phyloP scores from a whole-genome alignment of 1,140 invertebrate species.

The Megalonaias nervosa region DNA sequence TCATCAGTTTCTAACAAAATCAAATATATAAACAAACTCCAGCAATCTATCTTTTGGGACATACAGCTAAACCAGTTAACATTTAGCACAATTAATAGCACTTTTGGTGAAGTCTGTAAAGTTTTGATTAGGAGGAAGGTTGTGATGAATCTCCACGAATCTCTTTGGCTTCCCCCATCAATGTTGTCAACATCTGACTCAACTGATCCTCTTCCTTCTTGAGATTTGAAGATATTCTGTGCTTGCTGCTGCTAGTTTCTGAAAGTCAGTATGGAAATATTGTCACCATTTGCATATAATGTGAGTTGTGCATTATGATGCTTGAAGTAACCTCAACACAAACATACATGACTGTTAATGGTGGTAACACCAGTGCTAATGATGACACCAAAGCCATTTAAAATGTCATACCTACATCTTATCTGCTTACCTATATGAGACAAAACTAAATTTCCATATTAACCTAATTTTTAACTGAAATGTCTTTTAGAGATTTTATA shows the following conservation, averaged over 20 bases:
- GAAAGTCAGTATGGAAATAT: constrained; percentile 4
- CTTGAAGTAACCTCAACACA: background rate
- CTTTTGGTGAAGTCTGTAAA: constrained; percentile 9
- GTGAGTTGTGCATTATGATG: background rate
- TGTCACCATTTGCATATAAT: background rate
- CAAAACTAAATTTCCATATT: no score
- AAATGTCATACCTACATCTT: no score
- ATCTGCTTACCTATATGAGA: no score
- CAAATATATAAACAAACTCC: no score
- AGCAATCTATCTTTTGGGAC: no score
- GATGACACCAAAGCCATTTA: background rate
- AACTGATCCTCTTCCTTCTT: constrained; percentile 61
- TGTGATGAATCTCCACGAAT: constrained; percentile 55
- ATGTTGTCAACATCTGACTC: constrained; percentile 60
- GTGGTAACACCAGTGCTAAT: background rate
- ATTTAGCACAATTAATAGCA: no score
- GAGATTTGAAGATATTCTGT: constrained; percentile 44
- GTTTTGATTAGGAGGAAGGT: constrained; percentile 31
- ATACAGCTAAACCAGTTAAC: no score
- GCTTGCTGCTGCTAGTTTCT: constrained; percentile 22
- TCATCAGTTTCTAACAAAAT: no score
- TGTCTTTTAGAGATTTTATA: no score
- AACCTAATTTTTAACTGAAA: no score
- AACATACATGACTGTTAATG: background rate
- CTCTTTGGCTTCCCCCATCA: constrained; percentile 66